phyloP scores from a whole-genome alignment of 2,113 vertebrate genomes.

The Corythornis madagascariensis region DNA sequence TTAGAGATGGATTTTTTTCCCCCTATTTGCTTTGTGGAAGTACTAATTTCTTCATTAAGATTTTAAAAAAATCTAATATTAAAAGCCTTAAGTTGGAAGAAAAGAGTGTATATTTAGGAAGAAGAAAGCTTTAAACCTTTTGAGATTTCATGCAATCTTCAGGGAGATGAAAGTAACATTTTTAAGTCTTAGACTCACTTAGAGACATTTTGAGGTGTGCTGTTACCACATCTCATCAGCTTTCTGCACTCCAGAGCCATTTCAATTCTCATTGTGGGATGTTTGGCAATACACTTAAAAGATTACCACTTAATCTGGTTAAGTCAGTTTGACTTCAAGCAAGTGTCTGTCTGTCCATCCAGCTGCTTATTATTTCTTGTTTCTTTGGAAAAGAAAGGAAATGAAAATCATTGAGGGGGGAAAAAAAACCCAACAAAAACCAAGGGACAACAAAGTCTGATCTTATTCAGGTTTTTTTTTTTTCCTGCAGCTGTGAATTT shows the following conservation, averaged over 20 bases:
- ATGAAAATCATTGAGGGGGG: conserved; percentile 12
- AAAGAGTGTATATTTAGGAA: not conserved
- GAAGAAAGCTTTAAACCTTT: conserved; percentile 21
- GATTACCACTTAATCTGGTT: conserved; percentile 78
- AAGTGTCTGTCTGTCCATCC: conserved; percentile 69
- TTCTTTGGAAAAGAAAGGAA: conserved; percentile 63
- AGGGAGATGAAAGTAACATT: conserved; percentile 69
- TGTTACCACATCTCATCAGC: conserved; percentile 44
- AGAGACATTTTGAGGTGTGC: conserved; percentile 62
- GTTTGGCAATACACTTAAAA: conserved; percentile 79
- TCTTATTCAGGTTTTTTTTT: not conserved
- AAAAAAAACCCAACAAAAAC: not conserved
- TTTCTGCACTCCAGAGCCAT: conserved; percentile 56
- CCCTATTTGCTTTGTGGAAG: not conserved
- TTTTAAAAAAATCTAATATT: not conserved
- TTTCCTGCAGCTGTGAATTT: conserved; percentile 54
- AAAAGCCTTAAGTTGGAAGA: conserved; percentile 3
- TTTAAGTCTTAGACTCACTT: conserved; percentile 46
- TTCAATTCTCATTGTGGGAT: conserved; percentile 66
- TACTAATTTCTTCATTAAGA: conserved; percentile 16
- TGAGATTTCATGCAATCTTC: conserved; percentile 19
- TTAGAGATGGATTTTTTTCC: not conserved
- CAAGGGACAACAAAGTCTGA: not conserved
- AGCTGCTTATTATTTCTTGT: conserved; percentile 58
- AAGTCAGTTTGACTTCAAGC: conserved; percentile 74